Percentiles rank a stretch among this genome's conserved stretches.
Evolutionary conservation across 2,113 vertebrate species (phyloP).

Genomic region (Melanerpes formicivorus): DNA sequence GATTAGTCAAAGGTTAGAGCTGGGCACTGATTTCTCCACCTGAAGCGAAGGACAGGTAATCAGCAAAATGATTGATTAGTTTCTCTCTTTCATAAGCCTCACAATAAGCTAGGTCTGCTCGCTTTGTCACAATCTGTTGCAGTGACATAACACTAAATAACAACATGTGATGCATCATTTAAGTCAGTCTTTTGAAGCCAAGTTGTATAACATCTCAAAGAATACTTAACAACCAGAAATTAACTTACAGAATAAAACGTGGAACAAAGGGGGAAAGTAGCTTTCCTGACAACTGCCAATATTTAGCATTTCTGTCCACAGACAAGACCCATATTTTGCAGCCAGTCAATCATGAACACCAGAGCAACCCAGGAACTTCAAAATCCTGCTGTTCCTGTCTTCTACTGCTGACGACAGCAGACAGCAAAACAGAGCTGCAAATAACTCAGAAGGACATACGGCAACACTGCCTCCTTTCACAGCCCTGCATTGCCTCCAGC

Average conservation of each 20-base stretch:
- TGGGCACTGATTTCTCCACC: neutral
- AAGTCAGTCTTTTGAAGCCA: neutral
- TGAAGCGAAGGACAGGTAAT: neutral
- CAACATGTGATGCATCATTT: neutral
- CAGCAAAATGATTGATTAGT: neutral
- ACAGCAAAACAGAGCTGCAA: conserved; percentile 27
- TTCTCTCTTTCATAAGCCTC: neutral
- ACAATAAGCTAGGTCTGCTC: neutral
- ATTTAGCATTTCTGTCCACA: neutral
- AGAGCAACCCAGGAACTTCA: neutral
- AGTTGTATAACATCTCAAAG: neutral
- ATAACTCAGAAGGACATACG: neutral
- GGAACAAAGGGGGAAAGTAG: neutral
- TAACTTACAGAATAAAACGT: neutral
- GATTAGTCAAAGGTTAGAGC: neutral
- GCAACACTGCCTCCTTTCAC: conserved; percentile 43
- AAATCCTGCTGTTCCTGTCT: neutral
- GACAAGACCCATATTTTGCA: neutral
- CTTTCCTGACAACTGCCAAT: neutral
- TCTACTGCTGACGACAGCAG: neutral
- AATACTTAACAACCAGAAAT: neutral
- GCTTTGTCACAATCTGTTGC: neutral
- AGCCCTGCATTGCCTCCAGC: rapidly evolving
- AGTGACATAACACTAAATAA: neutral
- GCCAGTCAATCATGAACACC: neutral